Evolutionary conservation across 2,113 vertebrate genomes (phyloP), one percentile per base, ranked within the genome.

Genomic region (Sisor rabdophorus): DNA sequence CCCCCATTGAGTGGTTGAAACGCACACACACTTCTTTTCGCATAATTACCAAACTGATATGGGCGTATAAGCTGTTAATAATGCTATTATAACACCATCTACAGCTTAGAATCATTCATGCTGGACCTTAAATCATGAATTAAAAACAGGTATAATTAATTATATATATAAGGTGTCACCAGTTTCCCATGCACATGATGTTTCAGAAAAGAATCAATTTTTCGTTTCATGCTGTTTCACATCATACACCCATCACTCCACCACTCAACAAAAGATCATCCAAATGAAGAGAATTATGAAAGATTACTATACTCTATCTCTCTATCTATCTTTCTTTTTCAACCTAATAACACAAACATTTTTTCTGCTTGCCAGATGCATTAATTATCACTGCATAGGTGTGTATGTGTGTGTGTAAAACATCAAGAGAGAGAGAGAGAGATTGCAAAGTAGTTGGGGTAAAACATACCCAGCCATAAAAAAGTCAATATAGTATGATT

Each of bases 1-100:
- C 88, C 89, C 89, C 90, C 89, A 91, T 89, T 89, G 89, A 89
- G 89, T 86, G 87, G 84, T 86, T 87, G 69, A 80, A 85, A 88
- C 60, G 75, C 71, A 60, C 67, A 79, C 80, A 88, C 85, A 88
- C 81, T 22, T 65, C 63, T 24, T 70, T 24, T 24, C 48, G 65
- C 11, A n/a, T 44, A 24, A 16, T 55, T 19, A 40, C 26, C 36
- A 4, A 32, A 44, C 20, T 65, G 15, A 17, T 19, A 17, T 50
- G 11, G 10, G 48, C 17, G 32, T 36, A 36, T 36, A 36, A 26
- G 17, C 4, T 24, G 16, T 48, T 13, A 24, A 24, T 48, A 47
- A 65, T 47, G n/a, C 36, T 15, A 13, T 47, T 22, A 67, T 67
- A 48, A 15, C 15, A 24, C n/a, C 16, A 2, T 61, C 19, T 19